These are phyloP conservation scores for Phania funesta DNA, from an alignment of 2,888 invertebrate genomes.

Conservation along the genomic window DNA sequence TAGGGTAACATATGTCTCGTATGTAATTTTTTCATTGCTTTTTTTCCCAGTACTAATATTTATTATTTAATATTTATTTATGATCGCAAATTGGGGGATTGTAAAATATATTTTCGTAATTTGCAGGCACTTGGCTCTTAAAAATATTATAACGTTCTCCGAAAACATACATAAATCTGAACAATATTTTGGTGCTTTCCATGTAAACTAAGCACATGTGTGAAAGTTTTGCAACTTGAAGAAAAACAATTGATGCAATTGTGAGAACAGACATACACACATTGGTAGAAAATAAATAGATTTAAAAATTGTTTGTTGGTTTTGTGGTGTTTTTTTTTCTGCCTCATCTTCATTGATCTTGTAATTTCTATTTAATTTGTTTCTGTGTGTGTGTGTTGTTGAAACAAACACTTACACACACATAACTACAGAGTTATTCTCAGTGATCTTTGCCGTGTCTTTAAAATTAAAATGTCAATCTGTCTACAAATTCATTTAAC, in stretches of 20 bases:
- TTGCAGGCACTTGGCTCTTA: too few relatives aligned
- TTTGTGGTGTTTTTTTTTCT: not conserved
- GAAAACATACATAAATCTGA: constrained; percentile 28
- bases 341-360: constrained; percentile 7
- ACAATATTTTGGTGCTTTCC: not conserved
- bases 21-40: too few relatives aligned
- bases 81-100: too few relatives aligned
- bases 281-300: not conserved
- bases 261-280: constrained; percentile 21
- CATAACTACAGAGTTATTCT: not conserved
- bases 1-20: too few relatives aligned
- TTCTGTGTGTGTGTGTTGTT: not conserved
- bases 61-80: too few relatives aligned
- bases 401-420: not conserved
- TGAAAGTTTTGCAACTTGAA: constrained; percentile 19
- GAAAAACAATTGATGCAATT: constrained; percentile 13
- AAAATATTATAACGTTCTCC: not conserved
- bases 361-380: constrained; percentile 22
- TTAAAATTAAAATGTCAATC: constrained; percentile 56
- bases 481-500: constrained; percentile 63
- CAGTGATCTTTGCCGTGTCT: constrained; percentile 48
- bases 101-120: too few relatives aligned
- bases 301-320: constrained; percentile 28
- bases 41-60: too few relatives aligned
- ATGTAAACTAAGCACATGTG: not conserved